Base-by-base conservation (phyloP, 2,797 vertebrate species). In the Streptopelia turtur region DNA sequence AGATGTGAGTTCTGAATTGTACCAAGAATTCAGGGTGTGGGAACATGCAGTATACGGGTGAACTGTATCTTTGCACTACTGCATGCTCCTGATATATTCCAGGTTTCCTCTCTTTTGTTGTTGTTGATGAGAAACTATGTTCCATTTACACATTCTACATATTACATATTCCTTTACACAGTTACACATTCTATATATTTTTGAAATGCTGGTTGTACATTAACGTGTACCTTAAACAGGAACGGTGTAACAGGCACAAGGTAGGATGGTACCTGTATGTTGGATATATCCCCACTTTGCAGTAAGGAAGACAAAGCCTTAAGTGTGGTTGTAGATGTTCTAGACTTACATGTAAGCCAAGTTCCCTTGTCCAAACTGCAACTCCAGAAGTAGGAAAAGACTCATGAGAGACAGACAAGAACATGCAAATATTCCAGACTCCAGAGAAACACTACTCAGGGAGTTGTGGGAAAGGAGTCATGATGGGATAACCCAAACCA, bases 401-500 rank as follows among this genome's bases (percentile, higher is more conserved):
- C 20, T 68, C 27, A 25, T 5, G 23, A 10, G 11, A 8, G 7
- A 50, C 17, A 70, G 22, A 43, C 8, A 83, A 53, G 49, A 68
- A 23, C 8, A 43, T 5, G 12, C 2, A 71, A 31, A 60, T 72
- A 45, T 68, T 86, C 24, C 30, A 72, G 16, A 55, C 30, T 60
- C 16, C n/a, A 60, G n/a, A 63, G 49, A 64, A 83, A 68, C 8
- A 5, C 15, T 59, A 24, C 12, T 7, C 9, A 15, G 11, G 24
- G 43, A 50, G 28, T 28, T 72, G 13, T 27, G 45, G 35, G 21
- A 41, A 75, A 59, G 6, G 7, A 16, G 4, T 27, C 8, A 17
- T 1, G 0, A 23, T 28, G 41, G 35, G 12, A 68, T 2, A 63
- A 31, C 6, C 8, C 7, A 49, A 39, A 8, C 21, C 0, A 0